Base-by-base conservation (phyloP, 2,888 invertebrate species). In the Uropetala carovei region DNA sequence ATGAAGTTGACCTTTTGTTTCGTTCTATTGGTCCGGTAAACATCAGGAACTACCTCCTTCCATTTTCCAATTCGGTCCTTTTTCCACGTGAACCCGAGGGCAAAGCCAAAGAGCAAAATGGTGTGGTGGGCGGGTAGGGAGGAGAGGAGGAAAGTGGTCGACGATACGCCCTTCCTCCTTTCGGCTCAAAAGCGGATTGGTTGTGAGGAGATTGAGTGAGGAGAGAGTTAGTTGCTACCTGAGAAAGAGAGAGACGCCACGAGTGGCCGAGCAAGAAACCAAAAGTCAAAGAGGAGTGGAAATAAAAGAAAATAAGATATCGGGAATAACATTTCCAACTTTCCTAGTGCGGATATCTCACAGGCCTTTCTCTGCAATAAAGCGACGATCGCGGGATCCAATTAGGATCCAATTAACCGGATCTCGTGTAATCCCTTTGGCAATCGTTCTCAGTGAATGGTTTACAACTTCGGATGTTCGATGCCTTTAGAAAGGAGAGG, bases 201-300 rank as follows among this genome's bases (percentile, higher is more conserved):
- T 64, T 16, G 43, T 10, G 18, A 64, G 13, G 30, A 64, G 30
- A 64, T 68, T 14, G 89, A 68, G 64, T 68, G 43, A 18, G 89
- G 30, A 64, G n/a, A 18, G 64, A 89, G 89, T 89, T 89, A 43
- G 43, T n/a, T n/a, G n/a, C 64, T 89, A 10, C 64, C 89, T 10
- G 18, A 59, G 89, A 89, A 56, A 43, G 43, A 43, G n/a, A 14
- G 43, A 11, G 89, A n/a, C 58, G 18, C 68, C 89, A 56, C 64
- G 56, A 89, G n/a, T 89, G 64, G 64, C 10, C 56, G 64, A 64
- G 64, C 60, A 64, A n/a, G 43, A 64, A 68, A 64, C 64, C 59
- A 27, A 58, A 30, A 64, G 27, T 64, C 68, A 89, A 68, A 89
- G n/a, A 75, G 16, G 75, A 75, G 75, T n/a, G 18, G 75, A 43